phyloP scores from a whole-genome alignment of 1,140 invertebrate genomes.

The Drosophila lacertosa region DNA sequence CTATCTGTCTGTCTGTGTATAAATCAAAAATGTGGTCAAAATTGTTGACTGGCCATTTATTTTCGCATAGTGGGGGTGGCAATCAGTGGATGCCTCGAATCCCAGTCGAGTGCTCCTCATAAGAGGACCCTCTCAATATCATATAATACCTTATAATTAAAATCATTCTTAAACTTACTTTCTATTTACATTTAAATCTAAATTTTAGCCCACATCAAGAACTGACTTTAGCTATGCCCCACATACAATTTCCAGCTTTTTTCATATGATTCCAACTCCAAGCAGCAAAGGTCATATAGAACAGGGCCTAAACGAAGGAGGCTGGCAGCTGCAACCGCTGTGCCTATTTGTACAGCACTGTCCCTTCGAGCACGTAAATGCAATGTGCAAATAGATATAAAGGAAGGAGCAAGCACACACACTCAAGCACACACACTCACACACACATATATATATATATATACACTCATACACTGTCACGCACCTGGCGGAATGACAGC shows the following conservation, averaged over 20 bases:
- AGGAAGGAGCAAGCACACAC: conserved; percentile 11
- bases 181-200: too few relatives aligned
- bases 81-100: conserved; percentile 30
- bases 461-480: conserved; percentile 11
- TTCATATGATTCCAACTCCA: conserved; percentile 36
- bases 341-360: conserved; percentile 62
- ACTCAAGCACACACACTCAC: conserved; percentile 13
- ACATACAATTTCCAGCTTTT: neutral
- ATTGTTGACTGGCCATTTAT: conserved; percentile 52
- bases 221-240: neutral
- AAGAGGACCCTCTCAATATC: neutral
- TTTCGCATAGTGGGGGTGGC: conserved; percentile 10
- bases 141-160: neutral
- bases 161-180: too few relatives aligned
- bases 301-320: conserved; percentile 5
- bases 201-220: too few relatives aligned
- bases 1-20: conserved; percentile 8
- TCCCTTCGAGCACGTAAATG: conserved; percentile 62
- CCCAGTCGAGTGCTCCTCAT: neutral
- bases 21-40: conserved; percentile 63
- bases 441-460: conserved; percentile 3
- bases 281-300: conserved; percentile 61
- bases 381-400: conserved; percentile 73
- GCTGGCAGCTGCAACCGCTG: conserved; percentile 34
- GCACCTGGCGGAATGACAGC: conserved; percentile 61